These are phyloP conservation scores for Bubalus kerabau DNA, from an alignment of 2,113 vertebrate genomes.

Conservation along the genomic window DNA sequence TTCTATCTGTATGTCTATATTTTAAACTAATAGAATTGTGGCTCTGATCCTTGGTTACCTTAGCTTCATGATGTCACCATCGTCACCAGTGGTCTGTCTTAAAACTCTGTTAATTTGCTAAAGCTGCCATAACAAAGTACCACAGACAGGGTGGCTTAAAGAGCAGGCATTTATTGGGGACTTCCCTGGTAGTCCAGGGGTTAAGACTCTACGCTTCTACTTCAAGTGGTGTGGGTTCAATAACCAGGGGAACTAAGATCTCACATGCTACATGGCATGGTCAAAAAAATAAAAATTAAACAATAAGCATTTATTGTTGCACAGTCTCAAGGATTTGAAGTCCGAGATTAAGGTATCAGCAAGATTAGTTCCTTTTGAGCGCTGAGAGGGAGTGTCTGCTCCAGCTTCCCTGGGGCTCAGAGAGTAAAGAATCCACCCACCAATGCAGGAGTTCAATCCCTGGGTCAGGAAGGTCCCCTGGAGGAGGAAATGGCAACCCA, in stretches of 20 bases:
- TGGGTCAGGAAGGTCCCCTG: background rate
- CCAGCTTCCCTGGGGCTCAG: background rate
- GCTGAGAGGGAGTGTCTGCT: background rate
- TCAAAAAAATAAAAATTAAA: background rate
- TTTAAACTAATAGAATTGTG: background rate
- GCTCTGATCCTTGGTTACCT: background rate
- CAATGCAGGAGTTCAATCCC: background rate
- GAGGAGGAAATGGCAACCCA: background rate
- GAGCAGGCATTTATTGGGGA: background rate
- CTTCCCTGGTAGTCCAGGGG: background rate
- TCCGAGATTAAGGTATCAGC: background rate
- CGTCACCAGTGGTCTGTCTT: too few relatives aligned
- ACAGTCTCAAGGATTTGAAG: background rate
- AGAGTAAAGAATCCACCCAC: background rate
- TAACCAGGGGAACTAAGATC: background rate
- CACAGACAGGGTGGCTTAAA: too few relatives aligned
- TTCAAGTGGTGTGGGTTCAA: background rate
- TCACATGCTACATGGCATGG: background rate
- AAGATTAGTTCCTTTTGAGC: background rate
- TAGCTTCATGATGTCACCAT: background rate
- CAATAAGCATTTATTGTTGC: background rate
- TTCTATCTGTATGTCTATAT: background rate
- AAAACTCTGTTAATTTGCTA: background rate
- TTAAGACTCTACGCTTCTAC: background rate
- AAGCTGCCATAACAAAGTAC: background rate